Conservation (phyloP, 2,888 invertebrate species). For the Cynaeus angustus region DNA sequence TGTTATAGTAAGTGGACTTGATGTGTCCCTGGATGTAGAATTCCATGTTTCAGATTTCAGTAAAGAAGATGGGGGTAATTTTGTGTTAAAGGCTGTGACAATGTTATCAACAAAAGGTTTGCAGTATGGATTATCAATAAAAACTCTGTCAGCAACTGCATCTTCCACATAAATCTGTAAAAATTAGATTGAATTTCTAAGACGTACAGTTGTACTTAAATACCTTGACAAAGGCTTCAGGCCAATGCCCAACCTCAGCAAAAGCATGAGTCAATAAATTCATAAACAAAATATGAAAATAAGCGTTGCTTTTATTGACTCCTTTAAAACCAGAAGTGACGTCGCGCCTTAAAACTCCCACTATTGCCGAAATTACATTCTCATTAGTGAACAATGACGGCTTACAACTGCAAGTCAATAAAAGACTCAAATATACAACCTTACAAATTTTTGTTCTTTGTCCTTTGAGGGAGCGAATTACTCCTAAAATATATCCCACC, state of each 20-base stretch:
- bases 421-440: slow-evolving; percentile 83
- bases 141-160: slow-evolving; percentile 92
- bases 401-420: slow-evolving; percentile 86
- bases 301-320: slow-evolving; percentile 81
- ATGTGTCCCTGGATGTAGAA: slow-evolving; percentile 70
- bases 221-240: slow-evolving; percentile 92
- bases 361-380: slow-evolving; percentile 83
- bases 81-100: slow-evolving; percentile 88
- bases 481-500: slow-evolving; percentile 88
- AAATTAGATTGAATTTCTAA: background rate
- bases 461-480: slow-evolving; percentile 85
- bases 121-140: slow-evolving; percentile 95
- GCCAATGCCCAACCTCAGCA: slow-evolving; percentile 90
- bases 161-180: slow-evolving; percentile 92
- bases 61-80: slow-evolving; percentile 81
- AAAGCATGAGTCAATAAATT: slow-evolving; percentile 90
- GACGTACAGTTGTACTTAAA: no score
- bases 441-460: slow-evolving; percentile 90
- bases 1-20: slow-evolving; percentile 71
- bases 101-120: slow-evolving; percentile 94
- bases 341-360: slow-evolving; percentile 88
- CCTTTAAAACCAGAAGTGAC: slow-evolving; percentile 80
- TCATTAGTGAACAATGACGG: slow-evolving; percentile 86
- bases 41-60: slow-evolving; percentile 78
- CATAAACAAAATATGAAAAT: slow-evolving; percentile 87